Conservation (phyloP, 2,888 invertebrate genomes). For the Coelinius sp. region DNA sequence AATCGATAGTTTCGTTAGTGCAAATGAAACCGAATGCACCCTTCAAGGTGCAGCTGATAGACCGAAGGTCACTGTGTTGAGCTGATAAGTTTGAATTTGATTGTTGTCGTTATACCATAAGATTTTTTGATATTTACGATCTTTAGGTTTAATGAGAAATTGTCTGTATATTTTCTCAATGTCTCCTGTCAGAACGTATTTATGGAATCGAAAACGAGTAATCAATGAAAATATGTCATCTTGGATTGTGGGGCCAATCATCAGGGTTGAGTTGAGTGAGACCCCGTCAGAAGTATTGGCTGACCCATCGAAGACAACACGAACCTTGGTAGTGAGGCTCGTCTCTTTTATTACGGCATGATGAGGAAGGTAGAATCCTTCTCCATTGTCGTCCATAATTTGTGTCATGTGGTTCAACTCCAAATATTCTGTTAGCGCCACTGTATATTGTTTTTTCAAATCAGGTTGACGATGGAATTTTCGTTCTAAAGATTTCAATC, state of each 20-base stretch:
- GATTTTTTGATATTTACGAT: conserved; percentile 54
- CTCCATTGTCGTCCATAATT: background rate
- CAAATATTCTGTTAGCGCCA: conserved; percentile 42
- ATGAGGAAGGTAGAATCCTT: conserved; percentile 55
- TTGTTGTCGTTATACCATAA: conserved; percentile 50
- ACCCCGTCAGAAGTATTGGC: conserved; percentile 44
- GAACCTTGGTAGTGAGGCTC: conserved; percentile 52
- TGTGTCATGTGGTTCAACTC: conserved; percentile 44
- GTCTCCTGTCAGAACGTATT: conserved; percentile 54
- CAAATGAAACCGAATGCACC: too few relatives aligned
- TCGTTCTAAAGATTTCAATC: conserved; percentile 31
- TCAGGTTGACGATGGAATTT: conserved; percentile 34
- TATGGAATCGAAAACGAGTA: conserved; percentile 46
- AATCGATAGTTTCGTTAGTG: too few relatives aligned
- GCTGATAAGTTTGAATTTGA: background rate
- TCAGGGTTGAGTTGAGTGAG: conserved; percentile 53
- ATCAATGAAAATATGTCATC: conserved; percentile 49
- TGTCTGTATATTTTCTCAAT: conserved; percentile 60
- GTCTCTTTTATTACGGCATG: conserved; percentile 51
- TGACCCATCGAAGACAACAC: conserved; percentile 59
- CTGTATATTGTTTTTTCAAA: conserved; percentile 28
- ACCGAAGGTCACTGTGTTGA: conserved; percentile 41
- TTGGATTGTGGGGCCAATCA: conserved; percentile 52
- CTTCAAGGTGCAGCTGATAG: conserved; percentile 33
- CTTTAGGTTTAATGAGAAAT: conserved; percentile 41